phyloP scores from a whole-genome alignment of 2,797 vertebrate genomes.

The Phalloptychus januarius region DNA sequence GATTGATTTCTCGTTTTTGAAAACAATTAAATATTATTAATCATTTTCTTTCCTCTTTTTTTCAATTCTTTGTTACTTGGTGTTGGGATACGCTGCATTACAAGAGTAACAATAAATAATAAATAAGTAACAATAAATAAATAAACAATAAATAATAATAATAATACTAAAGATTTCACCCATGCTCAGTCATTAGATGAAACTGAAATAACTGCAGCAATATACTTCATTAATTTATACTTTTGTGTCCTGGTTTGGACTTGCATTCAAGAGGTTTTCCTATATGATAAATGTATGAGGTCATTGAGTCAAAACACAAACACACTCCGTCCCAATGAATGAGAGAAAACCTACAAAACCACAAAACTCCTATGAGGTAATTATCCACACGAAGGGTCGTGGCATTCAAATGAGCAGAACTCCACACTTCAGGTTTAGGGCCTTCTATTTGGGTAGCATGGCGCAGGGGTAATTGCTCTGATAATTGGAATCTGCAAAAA shows the following conservation, averaged over 20 bases:
- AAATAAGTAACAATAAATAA: too few relatives aligned
- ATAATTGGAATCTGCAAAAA: not conserved
- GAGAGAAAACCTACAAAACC: not conserved
- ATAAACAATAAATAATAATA: too few relatives aligned
- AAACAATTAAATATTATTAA: not conserved
- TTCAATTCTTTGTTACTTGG: not conserved
- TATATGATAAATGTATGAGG: not conserved
- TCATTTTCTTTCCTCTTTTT: not conserved
- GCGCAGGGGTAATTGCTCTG: not conserved
- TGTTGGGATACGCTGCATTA: not conserved
- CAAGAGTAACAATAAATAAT: too few relatives aligned
- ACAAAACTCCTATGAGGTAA: not conserved
- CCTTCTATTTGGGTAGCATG: not conserved
- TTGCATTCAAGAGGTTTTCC: not conserved
- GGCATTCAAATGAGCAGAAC: not conserved
- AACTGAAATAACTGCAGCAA: not conserved
- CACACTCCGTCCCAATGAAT: not conserved
- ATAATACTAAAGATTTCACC: not conserved
- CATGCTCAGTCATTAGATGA: not conserved
- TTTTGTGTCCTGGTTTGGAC: not conserved
- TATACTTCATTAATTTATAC: not conserved
- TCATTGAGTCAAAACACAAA: not conserved
- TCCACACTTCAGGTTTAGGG: not conserved
- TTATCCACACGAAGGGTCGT: not conserved
- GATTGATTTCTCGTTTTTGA: not conserved